Conservation (phyloP, 2,888 invertebrate genomes). For the Drosophila anomalata region DNA sequence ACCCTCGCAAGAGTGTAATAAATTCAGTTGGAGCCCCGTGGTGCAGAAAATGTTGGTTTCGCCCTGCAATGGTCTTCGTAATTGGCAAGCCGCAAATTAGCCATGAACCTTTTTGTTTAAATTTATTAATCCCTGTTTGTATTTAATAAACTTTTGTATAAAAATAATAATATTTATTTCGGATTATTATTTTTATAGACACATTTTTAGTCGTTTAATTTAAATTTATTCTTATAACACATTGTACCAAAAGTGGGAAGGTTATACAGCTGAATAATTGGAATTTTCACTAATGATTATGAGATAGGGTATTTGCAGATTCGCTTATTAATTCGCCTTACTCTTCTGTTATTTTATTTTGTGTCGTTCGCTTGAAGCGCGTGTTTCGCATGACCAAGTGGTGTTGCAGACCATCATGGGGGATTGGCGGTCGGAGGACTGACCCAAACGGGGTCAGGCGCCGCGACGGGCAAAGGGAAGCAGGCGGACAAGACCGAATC, state of each 20-base stretch:
- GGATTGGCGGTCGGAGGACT: background rate
- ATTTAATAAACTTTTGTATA: background rate
- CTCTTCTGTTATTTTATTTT: slow-evolving; percentile 9
- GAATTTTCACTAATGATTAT: background rate
- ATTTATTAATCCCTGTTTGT: no score
- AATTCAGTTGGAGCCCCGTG: background rate
- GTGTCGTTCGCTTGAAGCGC: slow-evolving; percentile 49
- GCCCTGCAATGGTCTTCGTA: background rate
- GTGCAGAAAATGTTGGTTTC: background rate
- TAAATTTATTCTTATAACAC: no score
- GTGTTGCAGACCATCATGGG: slow-evolving; percentile 19
- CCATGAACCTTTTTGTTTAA: background rate
- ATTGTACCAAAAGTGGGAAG: no score
- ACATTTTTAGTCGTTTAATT: no score
- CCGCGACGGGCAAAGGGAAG: slow-evolving; percentile 4
- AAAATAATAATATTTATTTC: background rate
- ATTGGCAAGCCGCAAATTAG: background rate
- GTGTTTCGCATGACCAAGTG: slow-evolving; percentile 71
- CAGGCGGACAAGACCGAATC: slow-evolving; percentile 13
- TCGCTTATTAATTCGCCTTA: background rate
- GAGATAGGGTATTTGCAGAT: background rate
- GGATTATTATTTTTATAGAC: no score
- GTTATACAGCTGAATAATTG: no score
- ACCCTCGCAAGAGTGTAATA: background rate
- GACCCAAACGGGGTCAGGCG: background rate